Base-by-base conservation (phyloP, 2,888 invertebrate genomes). In the Pheosia tremula region DNA sequence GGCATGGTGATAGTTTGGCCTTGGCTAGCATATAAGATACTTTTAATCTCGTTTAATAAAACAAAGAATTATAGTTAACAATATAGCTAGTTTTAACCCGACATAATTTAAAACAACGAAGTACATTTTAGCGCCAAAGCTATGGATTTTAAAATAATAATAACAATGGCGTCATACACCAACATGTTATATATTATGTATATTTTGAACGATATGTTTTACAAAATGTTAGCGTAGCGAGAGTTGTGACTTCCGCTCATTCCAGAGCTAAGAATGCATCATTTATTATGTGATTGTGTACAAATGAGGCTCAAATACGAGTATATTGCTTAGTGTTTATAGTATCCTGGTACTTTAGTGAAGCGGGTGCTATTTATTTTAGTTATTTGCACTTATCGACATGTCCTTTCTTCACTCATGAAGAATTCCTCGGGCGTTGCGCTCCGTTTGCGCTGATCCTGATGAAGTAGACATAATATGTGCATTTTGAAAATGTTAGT, bases 151-250 rank as follows among this genome's bases (percentile, higher is more conserved):
- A 4, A 13, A 58, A 60, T 59, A 68, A 55, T 45, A 47, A 36
- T 52, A 56, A 37, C 9, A 5, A 47, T 59, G 43, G 62, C 56
- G 61, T 59, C 56, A 71, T 58, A 50, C 64, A 72, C 64, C n/a
- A 37, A n/a, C 13, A 7, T 24, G 24, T 24, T 47, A 24, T 50
- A 47, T 5, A 47, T 24, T 1, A 24, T 24, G 24, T 24, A 47
- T n/a, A 47, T 47, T 4, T 47, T n/a, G 47, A 4, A 11, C 11
- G n/a, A 47, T 47, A 47, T 47, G 47, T 50, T 50, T 6, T 50
- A 50, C 50, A 13, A 24, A 24, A 50, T 24, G 50, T 50, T 50
- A 24, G 8, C 8, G 50, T n/a, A 50, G 24, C 7, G 24, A 50
- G 24, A 50, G 24, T 50, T 50, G 24, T 8, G 50, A 24, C 24